A percentile compares a stretch with the other conserved stretches of the same genome.
Conservation (phyloP, 2,888 invertebrate genomes). For the Eupeodes luniger region DNA sequence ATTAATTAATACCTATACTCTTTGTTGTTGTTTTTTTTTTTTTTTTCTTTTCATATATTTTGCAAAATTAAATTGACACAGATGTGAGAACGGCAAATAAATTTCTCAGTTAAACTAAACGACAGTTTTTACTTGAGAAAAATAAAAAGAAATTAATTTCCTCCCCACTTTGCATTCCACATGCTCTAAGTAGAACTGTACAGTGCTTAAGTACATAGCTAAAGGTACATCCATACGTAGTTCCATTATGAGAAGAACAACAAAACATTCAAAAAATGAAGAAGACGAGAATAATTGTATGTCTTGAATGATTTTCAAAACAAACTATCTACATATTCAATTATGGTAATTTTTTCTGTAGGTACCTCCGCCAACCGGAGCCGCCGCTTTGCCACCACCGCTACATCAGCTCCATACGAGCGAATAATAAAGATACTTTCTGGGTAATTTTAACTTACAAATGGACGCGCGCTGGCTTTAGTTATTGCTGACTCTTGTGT, state of each 20-base stretch:
- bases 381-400: no score
- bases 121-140: constrained; percentile 18
- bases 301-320: constrained; percentile 28
- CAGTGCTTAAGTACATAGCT: no score
- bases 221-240: no score
- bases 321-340: constrained; percentile 19
- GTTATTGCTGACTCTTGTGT: constrained; percentile 25
- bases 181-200: no score
- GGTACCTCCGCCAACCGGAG: neutral
- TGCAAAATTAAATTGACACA: constrained; percentile 17
- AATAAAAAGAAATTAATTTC: constrained; percentile 12
- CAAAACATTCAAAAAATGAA: constrained; percentile 29
- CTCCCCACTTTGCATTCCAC: neutral
- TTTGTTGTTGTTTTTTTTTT: constrained; percentile 12
- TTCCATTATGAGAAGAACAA: neutral
- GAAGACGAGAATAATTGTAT: constrained; percentile 6
- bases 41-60: constrained; percentile 8
- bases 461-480: constrained; percentile 23
- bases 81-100: constrained; percentile 25
- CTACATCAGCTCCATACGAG: neutral
- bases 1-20: neutral
- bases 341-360: constrained; percentile 32
- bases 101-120: constrained; percentile 28
- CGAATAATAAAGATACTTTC: constrained; percentile 33
- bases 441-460: constrained; percentile 21